These are phyloP conservation scores for Uloborus plumipes DNA, from an alignment of 2,888 invertebrate species.

Conservation along the genomic window DNA sequence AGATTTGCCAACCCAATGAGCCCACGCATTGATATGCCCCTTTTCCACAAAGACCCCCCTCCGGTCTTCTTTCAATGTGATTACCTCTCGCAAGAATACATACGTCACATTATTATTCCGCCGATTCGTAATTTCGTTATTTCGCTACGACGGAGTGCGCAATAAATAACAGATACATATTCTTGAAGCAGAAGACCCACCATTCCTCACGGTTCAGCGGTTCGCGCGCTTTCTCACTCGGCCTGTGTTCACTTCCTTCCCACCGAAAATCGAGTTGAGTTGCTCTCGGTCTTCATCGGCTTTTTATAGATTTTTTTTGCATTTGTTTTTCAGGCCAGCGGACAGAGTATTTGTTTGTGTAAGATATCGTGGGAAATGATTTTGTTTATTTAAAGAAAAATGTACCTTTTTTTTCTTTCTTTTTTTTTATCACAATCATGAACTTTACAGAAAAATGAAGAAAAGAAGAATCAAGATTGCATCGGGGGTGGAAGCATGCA, in stretches of 20 bases:
- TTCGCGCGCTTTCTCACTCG: conserved; percentile 21
- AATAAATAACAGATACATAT: conserved; percentile 14
- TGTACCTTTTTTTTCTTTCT: no score
- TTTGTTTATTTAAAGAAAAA: no score
- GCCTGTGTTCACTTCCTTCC: conserved; percentile 7
- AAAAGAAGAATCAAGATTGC: no score
- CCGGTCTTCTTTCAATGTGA: conserved; percentile 61
- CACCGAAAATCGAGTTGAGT: neutral
- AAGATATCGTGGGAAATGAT: no score
- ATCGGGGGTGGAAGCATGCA: no score
- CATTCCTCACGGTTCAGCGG: conserved; percentile 12
- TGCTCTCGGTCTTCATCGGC: neutral
- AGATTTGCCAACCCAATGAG: conserved; percentile 51
- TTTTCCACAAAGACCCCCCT: conserved; percentile 53
- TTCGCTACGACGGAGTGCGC: conserved; percentile 51
- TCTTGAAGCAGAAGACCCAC: conserved; percentile 14
- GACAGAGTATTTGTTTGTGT: no score
- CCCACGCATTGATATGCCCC: conserved; percentile 35
- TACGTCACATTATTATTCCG: conserved; percentile 46
- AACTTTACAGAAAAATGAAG: no score
- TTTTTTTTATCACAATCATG: no score
- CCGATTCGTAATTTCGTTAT: conserved; percentile 52
- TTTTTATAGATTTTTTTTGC: neutral
- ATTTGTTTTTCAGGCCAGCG: no score
- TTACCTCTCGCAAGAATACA: conserved; percentile 40